Percentiles rank a stretch among this genome's conserved stretches.
Conservation (phyloP, 2,888 invertebrate genomes). For the Ganaspis brasiliensis region DNA sequence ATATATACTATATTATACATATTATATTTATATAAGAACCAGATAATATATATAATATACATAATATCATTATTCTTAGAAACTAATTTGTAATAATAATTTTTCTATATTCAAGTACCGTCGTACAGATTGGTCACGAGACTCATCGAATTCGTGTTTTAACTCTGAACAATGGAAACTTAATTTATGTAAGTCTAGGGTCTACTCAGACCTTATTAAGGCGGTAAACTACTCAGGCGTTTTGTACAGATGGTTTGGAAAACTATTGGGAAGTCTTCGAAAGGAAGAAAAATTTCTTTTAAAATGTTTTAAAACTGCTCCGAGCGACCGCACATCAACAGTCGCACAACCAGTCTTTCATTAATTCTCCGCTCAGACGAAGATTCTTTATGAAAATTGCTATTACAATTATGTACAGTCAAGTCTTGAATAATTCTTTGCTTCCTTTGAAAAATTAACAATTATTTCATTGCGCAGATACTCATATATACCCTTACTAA, state of each 20-base stretch:
- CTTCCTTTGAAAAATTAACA: constrained; percentile 29
- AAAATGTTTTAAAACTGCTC: constrained; percentile 45
- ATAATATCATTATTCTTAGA: constrained; percentile 73
- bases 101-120: constrained; percentile 42
- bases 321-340: constrained; percentile 46
- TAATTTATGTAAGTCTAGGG: constrained; percentile 72
- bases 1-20: constrained; percentile 66
- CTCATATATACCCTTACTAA: background rate
- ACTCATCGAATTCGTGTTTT: background rate
- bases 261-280: constrained; percentile 74
- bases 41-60: constrained; percentile 68
- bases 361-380: constrained; percentile 50
- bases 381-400: constrained; percentile 54
- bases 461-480: constrained; percentile 14
- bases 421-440: constrained; percentile 49
- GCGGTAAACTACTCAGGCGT: constrained; percentile 76
- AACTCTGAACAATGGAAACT: constrained; percentile 37
- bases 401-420: constrained; percentile 55
- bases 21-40: constrained; percentile 58
- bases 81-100: constrained; percentile 76
- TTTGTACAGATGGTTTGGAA: constrained; percentile 78
- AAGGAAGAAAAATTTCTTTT: constrained; percentile 66
- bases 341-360: constrained; percentile 38
- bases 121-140: constrained; percentile 7
- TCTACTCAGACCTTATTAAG: constrained; percentile 76